Percentiles rank a stretch among this genome's conserved stretches.
Evolutionary conservation across 2,113 vertebrate genomes (phyloP).

Genomic region (Cisticola juncidis): DNA sequence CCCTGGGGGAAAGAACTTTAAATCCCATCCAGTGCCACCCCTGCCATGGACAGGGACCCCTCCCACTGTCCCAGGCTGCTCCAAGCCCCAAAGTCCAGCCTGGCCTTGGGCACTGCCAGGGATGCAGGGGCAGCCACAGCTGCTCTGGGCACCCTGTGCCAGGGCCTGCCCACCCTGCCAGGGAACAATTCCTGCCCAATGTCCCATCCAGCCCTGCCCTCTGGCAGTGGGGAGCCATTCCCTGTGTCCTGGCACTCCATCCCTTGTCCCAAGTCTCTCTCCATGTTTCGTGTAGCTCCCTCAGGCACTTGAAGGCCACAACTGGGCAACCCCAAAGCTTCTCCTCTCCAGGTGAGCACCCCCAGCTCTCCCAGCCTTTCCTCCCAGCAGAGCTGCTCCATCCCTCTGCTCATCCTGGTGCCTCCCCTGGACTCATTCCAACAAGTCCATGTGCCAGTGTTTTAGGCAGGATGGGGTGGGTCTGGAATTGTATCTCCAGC

Average conservation of each 20-base stretch:
- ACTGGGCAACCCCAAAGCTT: fast-evolving
- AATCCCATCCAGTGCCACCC: fast-evolving
- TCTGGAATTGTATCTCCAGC: not conserved
- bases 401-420: not conserved
- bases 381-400: not conserved
- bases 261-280: no score
- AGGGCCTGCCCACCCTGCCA: not conserved
- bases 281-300: no score
- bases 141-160: not conserved
- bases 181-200: not conserved
- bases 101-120: not conserved
- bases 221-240: not conserved
- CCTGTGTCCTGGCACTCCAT: fast-evolving
- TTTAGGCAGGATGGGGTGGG: fast-evolving
- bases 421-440: not conserved
- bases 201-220: fast-evolving
- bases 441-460: not conserved
- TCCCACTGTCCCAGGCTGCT: not conserved
- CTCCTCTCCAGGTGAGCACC: not conserved
- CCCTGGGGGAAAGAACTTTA: fast-evolving
- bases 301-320: fast-evolving
- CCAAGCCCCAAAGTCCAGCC: fast-evolving
- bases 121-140: not conserved
- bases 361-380: not conserved
- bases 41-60: not conserved